Evolutionary conservation across 37 sponge, comb jelly and placozoan genomes (phyloP), one percentile per base, ranked within the genome.

Genomic region (Lycopodina hypogea): DNA sequence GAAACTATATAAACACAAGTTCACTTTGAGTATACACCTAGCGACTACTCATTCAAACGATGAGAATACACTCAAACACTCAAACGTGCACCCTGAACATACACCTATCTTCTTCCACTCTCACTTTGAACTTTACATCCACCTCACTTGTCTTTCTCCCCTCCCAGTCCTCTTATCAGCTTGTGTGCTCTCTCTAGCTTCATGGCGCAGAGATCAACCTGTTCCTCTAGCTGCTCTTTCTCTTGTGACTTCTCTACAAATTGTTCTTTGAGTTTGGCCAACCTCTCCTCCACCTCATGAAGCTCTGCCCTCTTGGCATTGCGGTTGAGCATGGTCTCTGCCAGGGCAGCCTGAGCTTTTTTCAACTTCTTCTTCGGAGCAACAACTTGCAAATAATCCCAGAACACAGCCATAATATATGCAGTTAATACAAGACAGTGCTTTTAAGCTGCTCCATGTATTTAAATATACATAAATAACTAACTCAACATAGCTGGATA

Each of bases 111-210:
- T n/a, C n/a, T n/a, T n/a, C n/a, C n/a, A n/a, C n/a, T n/a, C n/a
- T n/a, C n/a, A n/a, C n/a, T n/a, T n/a, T n/a, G n/a, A n/a, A n/a
- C n/a, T n/a, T n/a, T n/a, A n/a, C n/a, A n/a, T n/a, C n/a, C n/a
- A n/a, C n/a, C 55, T 26, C 8, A 81, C 78, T 94, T 76, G 37
- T 90, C 92, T 60, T 93, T 98, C 85, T 98, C 99, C 30, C 99
- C 96, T 39, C 99, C 99, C 69, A 98, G 85, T 18, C 99, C 99
- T 68, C 99, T 93, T 41, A 98, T 98, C 73, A 98, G 85, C 78
- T 98, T 98, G 81, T 91, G 87, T 60, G 99, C 99, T 89, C 99
- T 74, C 45, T 90, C 96, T 74, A 98, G 85, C 64, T 98, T 98
- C 88, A 90, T 98, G 50, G 94, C 94, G 71, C 99, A 98, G 39